Evolutionary conservation across 2,113 vertebrate species (phyloP), one percentile per base, ranked within the genome.

Genomic region (Piprites chloris): DNA sequence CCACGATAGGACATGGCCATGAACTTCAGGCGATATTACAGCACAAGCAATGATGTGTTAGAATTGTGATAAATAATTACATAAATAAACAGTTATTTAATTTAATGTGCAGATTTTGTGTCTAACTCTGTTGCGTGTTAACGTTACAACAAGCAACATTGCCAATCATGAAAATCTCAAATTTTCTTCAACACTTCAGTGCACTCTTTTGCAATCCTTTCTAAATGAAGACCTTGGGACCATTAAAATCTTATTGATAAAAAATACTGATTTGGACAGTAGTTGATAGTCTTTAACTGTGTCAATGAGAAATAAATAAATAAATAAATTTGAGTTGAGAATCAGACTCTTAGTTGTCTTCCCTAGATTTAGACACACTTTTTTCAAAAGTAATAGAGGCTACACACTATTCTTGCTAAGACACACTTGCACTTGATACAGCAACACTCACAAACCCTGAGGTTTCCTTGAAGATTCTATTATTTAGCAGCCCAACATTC

Each of bases 1-100:
- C n/a, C n/a, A n/a, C n/a, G n/a, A 3, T 3, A 52, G 7, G 28
- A 53, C 12, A 11, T 17, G 7, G 8, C 3, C 9, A 26, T 33
- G 23, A 58, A 21, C 11, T 72, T 47, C 26, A 41, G 14, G 17
- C 12, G 1, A 5, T 59, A 50, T 23, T 30, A 73, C 6, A 32
- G 15, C 39, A 33, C 27, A 39, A 73, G 5, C 8, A 66, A 62
- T 47, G 0, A 37, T n/a, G 1, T 44, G 6, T 5, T 27, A 5
- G 8, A 56, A 87, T 81, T 41, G 13, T 22, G 73, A 8, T 12
- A 42, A 80, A 41, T 37, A 67, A 66, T 58, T 3, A 73, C 35
- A 83, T 9, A 83, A 87, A 55, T 49, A n/a, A 55, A 49, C 42
- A 44, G 11, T 26, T 41, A 21, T 9, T 58, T 5, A 30, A 13